A percentile compares a stretch with the other conserved stretches of the same genome.
These are phyloP conservation scores for Lithosia quadra DNA, from an alignment of 2,888 invertebrate genomes.

Conservation along the genomic window DNA sequence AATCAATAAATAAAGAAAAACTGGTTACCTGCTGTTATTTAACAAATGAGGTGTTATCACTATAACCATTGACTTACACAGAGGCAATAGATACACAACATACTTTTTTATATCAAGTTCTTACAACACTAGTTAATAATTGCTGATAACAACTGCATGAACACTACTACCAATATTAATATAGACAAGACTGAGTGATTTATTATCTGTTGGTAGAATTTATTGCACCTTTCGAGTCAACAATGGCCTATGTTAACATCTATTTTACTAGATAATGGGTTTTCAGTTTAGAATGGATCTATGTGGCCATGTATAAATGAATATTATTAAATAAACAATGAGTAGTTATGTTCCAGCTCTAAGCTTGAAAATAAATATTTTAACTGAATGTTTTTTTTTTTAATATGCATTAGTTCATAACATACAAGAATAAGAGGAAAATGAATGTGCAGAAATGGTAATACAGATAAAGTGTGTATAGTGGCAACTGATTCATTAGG, in stretches of 20 bases:
- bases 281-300: not conserved
- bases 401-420: not conserved
- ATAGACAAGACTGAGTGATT: not conserved
- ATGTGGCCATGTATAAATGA: not conserved
- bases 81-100: not conserved
- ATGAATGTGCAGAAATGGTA: no score
- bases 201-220: not conserved
- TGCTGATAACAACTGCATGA: not conserved
- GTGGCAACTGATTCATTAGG: not conserved
- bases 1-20: no score
- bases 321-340: not conserved
- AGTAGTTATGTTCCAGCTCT: not conserved
- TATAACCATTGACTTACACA: not conserved
- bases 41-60: not conserved
- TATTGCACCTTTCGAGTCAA: constrained; percentile 1
- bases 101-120: not conserved
- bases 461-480: no score
- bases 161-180: not conserved
- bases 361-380: not conserved
- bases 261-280: not conserved
- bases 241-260: not conserved
- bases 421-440: not conserved
- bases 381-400: no score
- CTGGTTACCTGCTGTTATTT: not conserved
- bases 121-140: not conserved